Conservation (phyloP, 1,140 invertebrate species). For the Drosophila kurseongensis region DNA sequence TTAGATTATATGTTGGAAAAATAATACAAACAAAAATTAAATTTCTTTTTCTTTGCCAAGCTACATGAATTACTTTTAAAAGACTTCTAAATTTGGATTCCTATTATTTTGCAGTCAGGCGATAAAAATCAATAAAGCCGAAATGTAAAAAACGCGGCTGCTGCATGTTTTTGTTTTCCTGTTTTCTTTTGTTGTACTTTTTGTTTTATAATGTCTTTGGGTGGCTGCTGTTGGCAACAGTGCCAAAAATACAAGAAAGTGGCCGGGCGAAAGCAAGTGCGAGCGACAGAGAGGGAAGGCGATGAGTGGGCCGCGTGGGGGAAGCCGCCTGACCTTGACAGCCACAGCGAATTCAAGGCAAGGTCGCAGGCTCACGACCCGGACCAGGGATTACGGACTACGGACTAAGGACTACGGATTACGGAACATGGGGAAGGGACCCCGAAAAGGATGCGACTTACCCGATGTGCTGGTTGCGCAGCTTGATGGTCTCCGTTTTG, state of each 20-base stretch:
- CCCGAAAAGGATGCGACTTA: slow-evolving; percentile 85
- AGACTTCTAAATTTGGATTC: not conserved
- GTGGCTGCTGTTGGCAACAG: slow-evolving; percentile 42
- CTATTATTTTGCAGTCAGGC: slow-evolving; percentile 3
- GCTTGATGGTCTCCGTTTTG: slow-evolving; percentile 91
- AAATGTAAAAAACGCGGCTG: slow-evolving; percentile 9
- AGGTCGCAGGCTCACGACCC: slow-evolving; percentile 51
- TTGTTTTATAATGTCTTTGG: slow-evolving; percentile 2
- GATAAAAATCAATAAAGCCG: slow-evolving; percentile 18
- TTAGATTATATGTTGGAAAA: too few relatives aligned
- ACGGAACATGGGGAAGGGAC: not conserved
- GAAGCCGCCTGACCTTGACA: slow-evolving; percentile 75
- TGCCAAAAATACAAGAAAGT: slow-evolving; percentile 28
- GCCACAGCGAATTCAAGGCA: slow-evolving; percentile 51
- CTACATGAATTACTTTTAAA: not conserved
- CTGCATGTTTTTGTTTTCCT: slow-evolving; percentile 6
- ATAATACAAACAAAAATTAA: not conserved
- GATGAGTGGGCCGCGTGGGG: slow-evolving; percentile 65
- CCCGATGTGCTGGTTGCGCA: slow-evolving; percentile 92
- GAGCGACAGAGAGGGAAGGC: not conserved
- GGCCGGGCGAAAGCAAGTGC: not conserved
- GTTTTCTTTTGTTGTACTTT: not conserved
- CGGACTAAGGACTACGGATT: not conserved
- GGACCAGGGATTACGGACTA: slow-evolving; percentile 12
- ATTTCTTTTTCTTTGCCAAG: too few relatives aligned